Conservation (phyloP, 2,888 invertebrate species). For the Hydrotaea cyrtoneurina region DNA sequence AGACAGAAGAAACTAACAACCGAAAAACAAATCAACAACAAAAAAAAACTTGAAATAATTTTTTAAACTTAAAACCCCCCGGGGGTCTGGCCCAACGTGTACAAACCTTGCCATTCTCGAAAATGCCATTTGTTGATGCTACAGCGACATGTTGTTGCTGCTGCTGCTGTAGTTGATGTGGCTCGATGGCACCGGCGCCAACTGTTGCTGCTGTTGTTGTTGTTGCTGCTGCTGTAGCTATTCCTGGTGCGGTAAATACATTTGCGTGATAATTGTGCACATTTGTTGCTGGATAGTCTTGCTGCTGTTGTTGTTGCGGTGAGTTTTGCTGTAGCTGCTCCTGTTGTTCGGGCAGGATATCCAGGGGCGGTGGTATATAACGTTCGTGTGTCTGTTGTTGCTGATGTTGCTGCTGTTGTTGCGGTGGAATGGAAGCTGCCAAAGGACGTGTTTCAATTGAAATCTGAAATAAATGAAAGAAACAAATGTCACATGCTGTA, state of each 20-base stretch:
- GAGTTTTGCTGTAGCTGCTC: conserved; percentile 68
- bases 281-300: conserved; percentile 69
- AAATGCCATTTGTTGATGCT: conserved; percentile 74
- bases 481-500: conserved; percentile 41
- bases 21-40: no score
- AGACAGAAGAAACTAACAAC: no score
- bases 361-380: conserved; percentile 78
- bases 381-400: conserved; percentile 71
- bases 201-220: conserved; percentile 53
- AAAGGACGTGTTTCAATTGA: conserved; percentile 79
- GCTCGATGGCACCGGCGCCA: conserved; percentile 59
- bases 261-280: conserved; percentile 73
- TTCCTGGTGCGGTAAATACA: conserved; percentile 74
- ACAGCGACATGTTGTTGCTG: conserved; percentile 22
- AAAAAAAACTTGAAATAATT: conserved; percentile 51
- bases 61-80: conserved; percentile 7
- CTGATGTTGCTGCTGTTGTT: conserved; percentile 68
- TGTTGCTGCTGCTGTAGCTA: conserved; percentile 55
- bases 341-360: conserved; percentile 74
- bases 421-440: conserved; percentile 67
- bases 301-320: conserved; percentile 68
- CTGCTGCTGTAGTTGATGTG: conserved; percentile 60
- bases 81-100: neutral
- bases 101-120: conserved; percentile 79
- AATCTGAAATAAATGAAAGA: conserved; percentile 71